phyloP scores from a whole-genome alignment of 1,140 invertebrate species.

The Scaptomyza graminum region DNA sequence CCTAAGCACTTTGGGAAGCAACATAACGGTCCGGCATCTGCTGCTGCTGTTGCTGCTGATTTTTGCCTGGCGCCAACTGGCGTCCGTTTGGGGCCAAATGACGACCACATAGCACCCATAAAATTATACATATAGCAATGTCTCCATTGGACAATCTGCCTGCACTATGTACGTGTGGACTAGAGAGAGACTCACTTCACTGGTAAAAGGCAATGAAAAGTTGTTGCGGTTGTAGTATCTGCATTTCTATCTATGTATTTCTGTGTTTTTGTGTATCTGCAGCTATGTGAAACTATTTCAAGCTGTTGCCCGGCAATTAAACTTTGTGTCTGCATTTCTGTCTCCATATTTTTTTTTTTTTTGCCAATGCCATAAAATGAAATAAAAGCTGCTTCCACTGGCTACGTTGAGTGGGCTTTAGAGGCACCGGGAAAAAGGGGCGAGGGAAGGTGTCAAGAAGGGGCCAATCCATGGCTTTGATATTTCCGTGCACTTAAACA shows the following conservation, averaged over 20 bases:
- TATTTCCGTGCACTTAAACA: constrained; percentile 82
- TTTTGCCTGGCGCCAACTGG: constrained; percentile 31
- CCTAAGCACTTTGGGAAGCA: constrained; percentile 38
- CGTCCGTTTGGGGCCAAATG: constrained; percentile 53
- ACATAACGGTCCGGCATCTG: constrained; percentile 38
- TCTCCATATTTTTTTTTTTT: background rate
- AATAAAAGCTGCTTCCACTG: constrained; percentile 60
- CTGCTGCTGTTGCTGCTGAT: background rate
- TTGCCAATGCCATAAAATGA: constrained; percentile 68
- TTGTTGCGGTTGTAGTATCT: constrained; percentile 33
- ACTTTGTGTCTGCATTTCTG: constrained; percentile 56
- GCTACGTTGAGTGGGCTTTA: background rate
- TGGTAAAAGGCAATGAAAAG: constrained; percentile 24
- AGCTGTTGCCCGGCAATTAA: constrained; percentile 72
- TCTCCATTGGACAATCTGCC: constrained; percentile 52
- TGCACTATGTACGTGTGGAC: constrained; percentile 21
- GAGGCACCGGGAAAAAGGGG: background rate
- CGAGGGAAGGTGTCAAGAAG: background rate
- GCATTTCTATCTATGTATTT: constrained; percentile 19
- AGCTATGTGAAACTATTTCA: constrained; percentile 60
- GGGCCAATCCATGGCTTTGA: constrained; percentile 54
- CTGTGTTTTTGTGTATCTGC: constrained; percentile 18
- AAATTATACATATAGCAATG: constrained; percentile 76
- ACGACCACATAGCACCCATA: constrained; percentile 70
- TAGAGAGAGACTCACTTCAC: background rate